These are phyloP conservation scores for Tanytarsus gracilentus DNA, from an alignment of 2,888 invertebrate genomes.

Conservation along the genomic window DNA sequence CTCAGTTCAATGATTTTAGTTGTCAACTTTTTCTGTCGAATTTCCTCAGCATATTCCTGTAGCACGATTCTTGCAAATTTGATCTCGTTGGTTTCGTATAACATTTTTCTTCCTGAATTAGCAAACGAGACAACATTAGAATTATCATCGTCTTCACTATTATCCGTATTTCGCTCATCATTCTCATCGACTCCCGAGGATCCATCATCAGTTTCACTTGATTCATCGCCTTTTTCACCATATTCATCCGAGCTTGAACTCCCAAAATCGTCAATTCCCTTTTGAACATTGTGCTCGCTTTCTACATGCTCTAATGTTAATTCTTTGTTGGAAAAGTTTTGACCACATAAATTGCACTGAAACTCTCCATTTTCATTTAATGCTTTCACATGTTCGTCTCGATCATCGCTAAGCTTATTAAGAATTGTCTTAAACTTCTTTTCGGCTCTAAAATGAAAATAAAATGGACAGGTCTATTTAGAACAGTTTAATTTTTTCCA, in stretches of 20 bases:
- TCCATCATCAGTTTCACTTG: conserved; percentile 10
- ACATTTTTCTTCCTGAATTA: background rate
- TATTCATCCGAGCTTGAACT: background rate
- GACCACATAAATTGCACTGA: background rate
- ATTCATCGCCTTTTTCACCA: background rate
- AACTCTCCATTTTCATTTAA: background rate
- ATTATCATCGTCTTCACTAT: background rate
- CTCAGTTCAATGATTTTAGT: background rate
- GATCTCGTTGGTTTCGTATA: background rate
- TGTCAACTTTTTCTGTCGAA: background rate
- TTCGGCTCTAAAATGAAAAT: background rate
- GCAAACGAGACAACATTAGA: background rate
- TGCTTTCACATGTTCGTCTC: background rate
- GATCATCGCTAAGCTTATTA: background rate
- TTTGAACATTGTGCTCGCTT: background rate
- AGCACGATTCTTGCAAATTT: background rate
- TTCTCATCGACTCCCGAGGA: conserved; percentile 9
- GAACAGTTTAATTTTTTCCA: too few relatives aligned
- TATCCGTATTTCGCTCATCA: too few relatives aligned
- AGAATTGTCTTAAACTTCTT: conserved; percentile 12
- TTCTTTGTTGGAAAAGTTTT: background rate
- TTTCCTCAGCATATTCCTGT: background rate
- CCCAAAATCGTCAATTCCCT: background rate
- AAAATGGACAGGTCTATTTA: too few relatives aligned
- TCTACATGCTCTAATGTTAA: conserved; percentile 3